phyloP scores from a whole-genome alignment of 2,113 vertebrate species.

The Phalacrocorax aristotelis region DNA sequence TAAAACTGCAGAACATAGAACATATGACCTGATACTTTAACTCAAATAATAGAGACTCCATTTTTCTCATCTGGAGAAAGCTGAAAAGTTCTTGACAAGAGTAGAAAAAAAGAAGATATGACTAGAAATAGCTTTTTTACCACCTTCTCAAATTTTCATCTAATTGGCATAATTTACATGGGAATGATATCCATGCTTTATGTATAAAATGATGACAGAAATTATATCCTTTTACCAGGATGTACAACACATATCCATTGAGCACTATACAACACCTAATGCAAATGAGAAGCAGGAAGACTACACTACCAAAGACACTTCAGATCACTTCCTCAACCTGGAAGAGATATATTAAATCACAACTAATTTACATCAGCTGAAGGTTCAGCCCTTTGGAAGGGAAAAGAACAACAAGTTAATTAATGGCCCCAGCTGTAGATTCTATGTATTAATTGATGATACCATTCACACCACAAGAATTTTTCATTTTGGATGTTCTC shows the following conservation, averaged over 20 bases:
- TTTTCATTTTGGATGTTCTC: conserved; percentile 31
- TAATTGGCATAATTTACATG: not conserved
- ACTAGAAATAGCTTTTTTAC: not conserved
- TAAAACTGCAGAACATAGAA: not conserved
- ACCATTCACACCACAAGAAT: not conserved
- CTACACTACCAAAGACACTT: not conserved
- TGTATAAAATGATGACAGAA: not conserved
- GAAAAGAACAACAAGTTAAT: not conserved
- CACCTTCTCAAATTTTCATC: not conserved
- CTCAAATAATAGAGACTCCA: not conserved
- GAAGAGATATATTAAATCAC: not conserved
- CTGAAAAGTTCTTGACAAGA: not conserved
- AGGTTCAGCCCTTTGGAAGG: not conserved
- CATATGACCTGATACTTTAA: not conserved
- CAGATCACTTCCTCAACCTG: not conserved
- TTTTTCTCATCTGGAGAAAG: not conserved
- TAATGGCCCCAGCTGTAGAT: not conserved
- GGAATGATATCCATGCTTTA: not conserved
- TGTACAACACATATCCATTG: not conserved
- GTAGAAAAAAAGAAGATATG: not conserved
- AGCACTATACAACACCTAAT: not conserved
- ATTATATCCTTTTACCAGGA: not conserved
- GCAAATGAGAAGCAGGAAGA: not conserved
- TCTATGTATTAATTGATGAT: conserved; percentile 15
- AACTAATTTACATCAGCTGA: not conserved